Percentiles rank a stretch among this genome's conserved stretches.
phyloP scores from a whole-genome alignment of 2,888 invertebrate species.

The Sceliomorpha sp. region DNA sequence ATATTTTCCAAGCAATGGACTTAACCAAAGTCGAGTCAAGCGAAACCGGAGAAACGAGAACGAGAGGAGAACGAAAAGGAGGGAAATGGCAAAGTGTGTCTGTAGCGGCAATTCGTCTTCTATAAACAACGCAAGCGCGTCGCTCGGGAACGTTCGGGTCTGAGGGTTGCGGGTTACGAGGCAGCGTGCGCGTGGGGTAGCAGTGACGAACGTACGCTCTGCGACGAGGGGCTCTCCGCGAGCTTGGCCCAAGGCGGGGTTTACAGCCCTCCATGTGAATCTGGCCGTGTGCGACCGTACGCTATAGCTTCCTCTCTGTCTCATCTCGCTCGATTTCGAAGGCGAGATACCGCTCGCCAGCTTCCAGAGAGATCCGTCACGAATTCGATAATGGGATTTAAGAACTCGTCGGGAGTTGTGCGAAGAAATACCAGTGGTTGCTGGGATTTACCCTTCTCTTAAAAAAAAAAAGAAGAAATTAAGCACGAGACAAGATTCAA shows the following conservation, averaged over 20 bases:
- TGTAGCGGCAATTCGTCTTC: too few relatives aligned
- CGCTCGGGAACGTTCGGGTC: constrained; percentile 73
- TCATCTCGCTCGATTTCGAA: constrained; percentile 49
- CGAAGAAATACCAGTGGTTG: constrained; percentile 32
- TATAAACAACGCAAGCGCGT: constrained; percentile 77
- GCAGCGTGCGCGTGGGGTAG: constrained; percentile 57
- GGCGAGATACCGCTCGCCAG: neutral
- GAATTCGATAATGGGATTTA: constrained; percentile 54
- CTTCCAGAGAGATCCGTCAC: constrained; percentile 36
- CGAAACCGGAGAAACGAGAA: too few relatives aligned
- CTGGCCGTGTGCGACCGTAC: constrained; percentile 78
- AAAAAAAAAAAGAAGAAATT: too few relatives aligned
- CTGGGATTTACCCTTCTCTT: constrained; percentile 30
- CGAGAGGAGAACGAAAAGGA: too few relatives aligned
- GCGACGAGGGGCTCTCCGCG: constrained; percentile 67
- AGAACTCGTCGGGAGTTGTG: constrained; percentile 34
- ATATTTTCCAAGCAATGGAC: too few relatives aligned
- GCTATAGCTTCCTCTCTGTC: too few relatives aligned
- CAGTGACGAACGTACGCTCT: constrained; percentile 72
- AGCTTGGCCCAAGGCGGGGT: constrained; percentile 78
- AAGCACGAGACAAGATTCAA: too few relatives aligned
- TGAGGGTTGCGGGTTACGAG: constrained; percentile 41
- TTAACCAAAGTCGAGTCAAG: too few relatives aligned
- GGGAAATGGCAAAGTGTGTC: too few relatives aligned
- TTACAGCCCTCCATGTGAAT: constrained; percentile 80